These are phyloP conservation scores for Lordiphosa clarofinis DNA, from an alignment of 1,140 invertebrate genomes.

Conservation along the genomic window DNA sequence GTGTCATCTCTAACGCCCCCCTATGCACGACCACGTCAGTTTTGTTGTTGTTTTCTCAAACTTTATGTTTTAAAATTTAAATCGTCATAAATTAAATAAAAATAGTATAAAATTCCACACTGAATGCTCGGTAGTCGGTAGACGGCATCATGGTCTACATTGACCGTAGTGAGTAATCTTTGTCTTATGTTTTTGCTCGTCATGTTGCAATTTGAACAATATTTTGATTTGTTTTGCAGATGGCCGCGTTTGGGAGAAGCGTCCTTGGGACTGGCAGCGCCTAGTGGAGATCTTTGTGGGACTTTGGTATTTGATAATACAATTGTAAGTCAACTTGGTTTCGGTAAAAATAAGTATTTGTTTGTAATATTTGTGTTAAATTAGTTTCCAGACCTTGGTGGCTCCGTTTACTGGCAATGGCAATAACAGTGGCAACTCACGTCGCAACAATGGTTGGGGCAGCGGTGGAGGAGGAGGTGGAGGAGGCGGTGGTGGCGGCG, in stretches of 20 bases:
- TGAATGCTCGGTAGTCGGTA: too few relatives aligned
- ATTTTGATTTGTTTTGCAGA: conserved; percentile 23
- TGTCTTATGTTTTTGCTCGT: background rate
- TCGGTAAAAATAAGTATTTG: too few relatives aligned
- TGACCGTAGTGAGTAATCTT: conserved; percentile 33
- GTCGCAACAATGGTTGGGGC: conserved; percentile 31
- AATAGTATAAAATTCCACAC: too few relatives aligned
- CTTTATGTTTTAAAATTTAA: too few relatives aligned
- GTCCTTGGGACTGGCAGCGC: conserved; percentile 59
- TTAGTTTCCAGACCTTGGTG: conserved; percentile 44
- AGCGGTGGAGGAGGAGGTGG: conserved; percentile 32
- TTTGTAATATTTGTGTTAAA: too few relatives aligned
- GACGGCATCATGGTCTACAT: conserved; percentile 39
- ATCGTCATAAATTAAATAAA: too few relatives aligned
- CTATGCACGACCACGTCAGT: too few relatives aligned
- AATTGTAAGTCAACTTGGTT: conserved; percentile 34
- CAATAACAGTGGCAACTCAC: conserved; percentile 20
- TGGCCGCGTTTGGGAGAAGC: conserved; percentile 69
- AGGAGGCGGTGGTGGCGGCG: conserved; percentile 30
- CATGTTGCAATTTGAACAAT: too few relatives aligned
- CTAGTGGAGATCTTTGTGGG: conserved; percentile 51
- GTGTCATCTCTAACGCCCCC: too few relatives aligned
- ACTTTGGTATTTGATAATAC: conserved; percentile 51
- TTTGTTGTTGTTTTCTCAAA: too few relatives aligned
- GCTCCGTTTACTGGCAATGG: conserved; percentile 43